These are phyloP conservation scores for Hippocampus comes DNA, from an alignment of 2,113 vertebrate genomes.

Conservation along the genomic window DNA sequence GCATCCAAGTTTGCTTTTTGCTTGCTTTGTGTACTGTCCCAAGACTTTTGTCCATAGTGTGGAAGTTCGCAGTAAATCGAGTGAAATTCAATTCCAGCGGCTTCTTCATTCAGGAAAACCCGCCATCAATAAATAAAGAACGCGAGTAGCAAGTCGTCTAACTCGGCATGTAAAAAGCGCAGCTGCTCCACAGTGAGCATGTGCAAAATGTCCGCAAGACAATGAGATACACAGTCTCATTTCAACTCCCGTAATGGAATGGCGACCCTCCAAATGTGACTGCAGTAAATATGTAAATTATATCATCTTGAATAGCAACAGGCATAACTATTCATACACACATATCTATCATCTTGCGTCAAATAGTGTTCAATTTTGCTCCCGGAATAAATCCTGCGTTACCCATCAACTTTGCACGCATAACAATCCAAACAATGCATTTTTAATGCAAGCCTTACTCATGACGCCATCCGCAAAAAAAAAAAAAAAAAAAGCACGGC, in stretches of 20 bases:
- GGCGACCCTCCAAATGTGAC: neutral
- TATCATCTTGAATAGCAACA: neutral
- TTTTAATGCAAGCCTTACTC: neutral
- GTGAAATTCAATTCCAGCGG: neutral
- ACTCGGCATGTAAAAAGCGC: neutral
- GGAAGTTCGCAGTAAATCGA: neutral
- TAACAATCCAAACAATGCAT: neutral
- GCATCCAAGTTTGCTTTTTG: neutral
- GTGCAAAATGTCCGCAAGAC: neutral
- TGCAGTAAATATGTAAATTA: neutral
- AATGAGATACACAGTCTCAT: neutral
- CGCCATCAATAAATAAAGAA: neutral
- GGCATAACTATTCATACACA: neutral
- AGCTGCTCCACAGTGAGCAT: neutral
- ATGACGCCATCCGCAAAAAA: neutral
- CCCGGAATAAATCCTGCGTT: neutral
- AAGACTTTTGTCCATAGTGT: neutral
- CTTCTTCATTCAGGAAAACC: neutral
- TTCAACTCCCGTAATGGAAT: neutral
- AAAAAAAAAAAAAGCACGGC: neutral
- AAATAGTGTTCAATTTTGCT: neutral
- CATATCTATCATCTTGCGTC: neutral
- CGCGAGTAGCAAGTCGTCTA: neutral
- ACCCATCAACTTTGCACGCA: neutral
- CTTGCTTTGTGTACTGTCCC: neutral